Evolutionary conservation across 2,888 invertebrate species (phyloP).

Genomic region (Tenthredo amoena): DNA sequence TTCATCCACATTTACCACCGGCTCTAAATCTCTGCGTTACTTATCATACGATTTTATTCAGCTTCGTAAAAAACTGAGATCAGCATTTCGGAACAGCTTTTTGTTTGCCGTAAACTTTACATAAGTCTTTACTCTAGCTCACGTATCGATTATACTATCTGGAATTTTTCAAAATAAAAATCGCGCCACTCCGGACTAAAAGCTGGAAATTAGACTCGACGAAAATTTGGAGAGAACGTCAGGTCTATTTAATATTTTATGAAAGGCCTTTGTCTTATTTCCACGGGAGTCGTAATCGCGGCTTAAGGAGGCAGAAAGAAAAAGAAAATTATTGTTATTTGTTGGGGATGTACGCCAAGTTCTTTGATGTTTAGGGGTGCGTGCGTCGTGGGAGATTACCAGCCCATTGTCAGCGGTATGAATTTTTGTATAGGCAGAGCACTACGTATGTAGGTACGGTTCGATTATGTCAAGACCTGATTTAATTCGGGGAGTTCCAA

Average conservation of each 20-base stretch:
- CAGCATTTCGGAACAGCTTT: neutral
- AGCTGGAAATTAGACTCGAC: neutral
- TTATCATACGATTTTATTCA: no score
- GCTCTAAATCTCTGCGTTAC: no score
- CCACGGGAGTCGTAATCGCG: neutral
- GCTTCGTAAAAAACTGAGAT: no score
- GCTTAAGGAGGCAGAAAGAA: neutral
- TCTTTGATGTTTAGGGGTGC: constrained; percentile 3
- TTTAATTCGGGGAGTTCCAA: neutral
- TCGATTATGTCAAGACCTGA: neutral
- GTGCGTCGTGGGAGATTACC: neutral
- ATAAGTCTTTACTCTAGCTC: neutral
- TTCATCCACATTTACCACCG: no score
- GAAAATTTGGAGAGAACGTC: neutral
- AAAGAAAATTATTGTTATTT: neutral
- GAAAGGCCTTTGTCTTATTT: neutral
- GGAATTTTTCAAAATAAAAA: neutral
- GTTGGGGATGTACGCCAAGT: neutral
- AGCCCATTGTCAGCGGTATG: neutral
- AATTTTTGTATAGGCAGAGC: neutral
- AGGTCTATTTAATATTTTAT: neutral
- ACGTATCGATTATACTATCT: no score
- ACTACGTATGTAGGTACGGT: neutral
- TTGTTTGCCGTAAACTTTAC: neutral
- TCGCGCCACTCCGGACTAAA: neutral